Conservation (phyloP, 1,140 invertebrate species). For the Lepidurus arcticus region DNA sequence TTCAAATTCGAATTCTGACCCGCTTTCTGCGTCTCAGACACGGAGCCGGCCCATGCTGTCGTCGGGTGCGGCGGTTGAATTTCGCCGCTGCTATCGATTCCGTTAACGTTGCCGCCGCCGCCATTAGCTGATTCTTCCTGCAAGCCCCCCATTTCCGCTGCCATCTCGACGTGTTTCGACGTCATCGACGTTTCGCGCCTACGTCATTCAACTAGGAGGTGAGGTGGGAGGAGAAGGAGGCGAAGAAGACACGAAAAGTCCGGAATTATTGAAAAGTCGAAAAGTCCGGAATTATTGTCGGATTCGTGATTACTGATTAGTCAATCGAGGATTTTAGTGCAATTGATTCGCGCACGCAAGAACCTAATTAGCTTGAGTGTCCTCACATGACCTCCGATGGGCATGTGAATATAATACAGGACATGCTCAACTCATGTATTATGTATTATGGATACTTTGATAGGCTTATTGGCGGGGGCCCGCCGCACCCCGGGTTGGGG, state of each 20-base stretch:
- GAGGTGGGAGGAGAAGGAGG: neutral
- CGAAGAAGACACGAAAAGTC: neutral
- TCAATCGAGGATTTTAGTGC: neutral
- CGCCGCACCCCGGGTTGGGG: neutral
- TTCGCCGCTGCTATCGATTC: neutral
- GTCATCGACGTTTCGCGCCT: neutral
- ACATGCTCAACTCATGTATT: conserved; percentile 18
- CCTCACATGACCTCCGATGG: neutral
- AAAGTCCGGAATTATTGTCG: neutral
- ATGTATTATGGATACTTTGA: neutral
- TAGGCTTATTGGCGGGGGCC: no score
- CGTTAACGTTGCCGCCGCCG: neutral
- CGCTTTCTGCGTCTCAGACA: neutral
- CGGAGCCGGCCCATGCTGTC: neutral
- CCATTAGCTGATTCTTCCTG: conserved; percentile 8
- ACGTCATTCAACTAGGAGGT: neutral
- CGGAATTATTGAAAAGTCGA: no score
- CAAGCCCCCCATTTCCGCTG: neutral
- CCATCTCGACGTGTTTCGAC: conserved; percentile 4
- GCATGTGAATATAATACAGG: neutral
- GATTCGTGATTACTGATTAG: neutral
- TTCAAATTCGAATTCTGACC: neutral
- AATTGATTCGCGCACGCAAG: neutral
- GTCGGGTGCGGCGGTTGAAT: neutral
- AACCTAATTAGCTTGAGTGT: neutral